These are phyloP conservation scores for Sebastes vulpes DNA, from an alignment of 2,797 vertebrate species.

Conservation along the genomic window DNA sequence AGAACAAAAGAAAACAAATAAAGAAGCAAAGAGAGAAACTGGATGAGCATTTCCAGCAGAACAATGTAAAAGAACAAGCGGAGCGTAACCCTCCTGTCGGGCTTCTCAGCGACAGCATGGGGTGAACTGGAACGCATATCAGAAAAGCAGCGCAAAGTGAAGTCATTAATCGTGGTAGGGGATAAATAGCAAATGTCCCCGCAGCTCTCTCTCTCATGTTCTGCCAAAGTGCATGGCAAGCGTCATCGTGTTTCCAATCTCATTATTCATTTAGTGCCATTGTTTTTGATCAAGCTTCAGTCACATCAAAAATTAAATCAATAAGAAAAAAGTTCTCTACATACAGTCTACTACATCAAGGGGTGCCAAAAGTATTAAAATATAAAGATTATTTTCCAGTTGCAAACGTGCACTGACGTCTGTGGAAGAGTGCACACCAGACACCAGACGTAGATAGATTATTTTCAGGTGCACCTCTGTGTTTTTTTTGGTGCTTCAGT, in stretches of 20 bases:
- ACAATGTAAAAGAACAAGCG: constrained; percentile 10
- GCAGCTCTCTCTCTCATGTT: constrained; percentile 56
- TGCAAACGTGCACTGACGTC: constrained; percentile 2
- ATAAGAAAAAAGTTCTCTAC: neutral
- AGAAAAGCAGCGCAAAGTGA: constrained; percentile 40
- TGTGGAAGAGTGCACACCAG: constrained; percentile 14
- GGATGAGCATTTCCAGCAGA: neutral
- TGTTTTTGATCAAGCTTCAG: constrained; percentile 37
- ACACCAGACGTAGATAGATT: constrained; percentile 32
- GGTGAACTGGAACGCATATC: constrained; percentile 50
- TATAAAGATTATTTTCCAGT: constrained; percentile 10
- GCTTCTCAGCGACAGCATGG: constrained; percentile 34
- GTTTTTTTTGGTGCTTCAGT: constrained; percentile 14
- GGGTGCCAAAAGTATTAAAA: neutral
- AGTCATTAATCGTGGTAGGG: constrained; percentile 62
- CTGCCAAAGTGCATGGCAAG: constrained; percentile 51
- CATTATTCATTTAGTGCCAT: constrained; percentile 13
- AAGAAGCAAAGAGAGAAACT: neutral
- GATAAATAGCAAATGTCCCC: constrained; percentile 52
- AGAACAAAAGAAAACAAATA: neutral
- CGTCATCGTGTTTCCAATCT: constrained; percentile 37
- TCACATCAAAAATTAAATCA: constrained; percentile 47
- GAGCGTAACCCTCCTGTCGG: constrained; percentile 25
- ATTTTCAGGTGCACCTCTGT: constrained; percentile 48
- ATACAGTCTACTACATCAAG: neutral